Evolutionary conservation across 2,888 invertebrate species (phyloP).

Genomic region (Argyra leucocephala): DNA sequence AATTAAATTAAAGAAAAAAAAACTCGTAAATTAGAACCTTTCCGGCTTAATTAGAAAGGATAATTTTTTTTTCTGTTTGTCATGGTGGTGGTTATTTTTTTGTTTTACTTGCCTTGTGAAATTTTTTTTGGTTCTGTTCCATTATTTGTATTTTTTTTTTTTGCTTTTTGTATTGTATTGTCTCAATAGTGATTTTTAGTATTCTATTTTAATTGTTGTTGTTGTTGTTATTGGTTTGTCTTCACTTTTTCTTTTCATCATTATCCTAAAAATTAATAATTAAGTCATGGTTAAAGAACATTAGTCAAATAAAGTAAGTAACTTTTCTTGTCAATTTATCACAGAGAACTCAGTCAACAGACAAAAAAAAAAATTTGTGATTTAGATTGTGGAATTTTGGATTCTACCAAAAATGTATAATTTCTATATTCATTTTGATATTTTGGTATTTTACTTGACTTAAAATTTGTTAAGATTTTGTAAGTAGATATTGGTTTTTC

Average conservation of each 20-base stretch:
- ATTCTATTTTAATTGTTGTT: neutral
- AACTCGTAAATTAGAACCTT: constrained; percentile 10
- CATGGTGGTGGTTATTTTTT: neutral
- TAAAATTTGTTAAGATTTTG: too few species aligned
- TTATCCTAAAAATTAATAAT: neutral
- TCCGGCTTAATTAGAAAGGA: constrained; percentile 9
- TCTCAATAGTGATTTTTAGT: neutral
- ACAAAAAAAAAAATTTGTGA: too few species aligned
- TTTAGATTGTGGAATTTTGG: too few species aligned
- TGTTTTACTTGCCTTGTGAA: too few species aligned
- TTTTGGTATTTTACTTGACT: too few species aligned
- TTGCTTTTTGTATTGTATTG: neutral
- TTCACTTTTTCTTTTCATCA: neutral
- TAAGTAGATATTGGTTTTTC: too few species aligned
- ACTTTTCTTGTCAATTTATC: too few species aligned
- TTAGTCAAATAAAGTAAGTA: too few species aligned
- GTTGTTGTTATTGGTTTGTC: too few species aligned
- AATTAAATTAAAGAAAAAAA: constrained; percentile 5
- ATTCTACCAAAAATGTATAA: too few species aligned
- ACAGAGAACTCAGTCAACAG: too few species aligned
- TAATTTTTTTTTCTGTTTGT: constrained; percentile 6
- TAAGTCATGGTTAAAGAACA: neutral
- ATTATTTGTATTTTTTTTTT: neutral
- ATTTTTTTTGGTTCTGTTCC: neutral
- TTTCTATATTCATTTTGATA: too few species aligned